Evolutionary conservation across 2,113 vertebrate genomes (phyloP), one percentile per base, ranked within the genome.

Genomic region (Laticauda laticaudata): DNA sequence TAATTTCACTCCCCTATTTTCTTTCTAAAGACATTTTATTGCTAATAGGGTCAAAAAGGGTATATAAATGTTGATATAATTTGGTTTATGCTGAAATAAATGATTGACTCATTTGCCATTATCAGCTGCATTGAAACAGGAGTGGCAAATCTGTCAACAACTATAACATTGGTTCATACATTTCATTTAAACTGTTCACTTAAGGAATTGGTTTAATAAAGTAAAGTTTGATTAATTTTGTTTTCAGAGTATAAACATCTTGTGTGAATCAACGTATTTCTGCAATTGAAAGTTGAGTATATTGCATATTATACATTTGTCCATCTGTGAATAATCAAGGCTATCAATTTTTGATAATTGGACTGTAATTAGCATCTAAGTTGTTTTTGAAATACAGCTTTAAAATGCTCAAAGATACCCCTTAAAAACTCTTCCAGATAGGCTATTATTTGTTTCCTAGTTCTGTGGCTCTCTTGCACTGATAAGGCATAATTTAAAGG

Each of bases 401-500:
- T 75, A 64, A 21, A 55, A 88, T 2, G n/a, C 89, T 26, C 0
- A 0, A 21, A 91, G 10, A 10, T 6, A 11, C 3, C 20, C 29
- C 2, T 45, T 0, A 0, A 5, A 61, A 43, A 0, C 7, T 48
- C 0, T 94, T 24, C 54, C 1, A 1, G 5, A 2, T 0, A 1
- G 0, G 0, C 2, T 0, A 2, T 0, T 1, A 0, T 0, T 29
- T 20, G 23, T 0, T 39, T 8, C 24, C 2, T 0, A 45, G 0
- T 3, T 0, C 48, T 75, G 34, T 57, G 69, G 69, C 21, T 12
- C 24, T 53, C 14, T n/a, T 29, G 21, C 15, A 0, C 0, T 23
- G 0, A 2, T 4, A 0, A 0, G n/a, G 2, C 48, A 0, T 87
- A 53, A 45, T n/a, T 90, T 3, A 43, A 61, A 0, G n/a, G 2